These are phyloP conservation scores for Scaptomyza parva DNA, from an alignment of 2,888 invertebrate species.

Conservation along the genomic window DNA sequence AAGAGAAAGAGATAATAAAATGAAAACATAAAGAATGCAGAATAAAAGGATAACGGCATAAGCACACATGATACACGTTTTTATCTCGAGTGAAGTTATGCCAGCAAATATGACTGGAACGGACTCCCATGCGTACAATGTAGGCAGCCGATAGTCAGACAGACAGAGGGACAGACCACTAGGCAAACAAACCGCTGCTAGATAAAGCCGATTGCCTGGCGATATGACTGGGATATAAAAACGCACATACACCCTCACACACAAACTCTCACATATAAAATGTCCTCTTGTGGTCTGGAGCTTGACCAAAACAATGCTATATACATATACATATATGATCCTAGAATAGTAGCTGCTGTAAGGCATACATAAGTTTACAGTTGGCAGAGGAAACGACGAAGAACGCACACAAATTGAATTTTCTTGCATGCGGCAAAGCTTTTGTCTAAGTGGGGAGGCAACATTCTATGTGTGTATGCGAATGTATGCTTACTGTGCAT, in stretches of 20 bases:
- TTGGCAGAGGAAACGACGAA: constrained; percentile 26
- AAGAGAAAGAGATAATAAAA: constrained; percentile 64
- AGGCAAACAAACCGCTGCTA: constrained; percentile 46
- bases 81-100: constrained; percentile 55
- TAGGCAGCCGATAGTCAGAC: constrained; percentile 9
- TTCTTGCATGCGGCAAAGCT: constrained; percentile 45
- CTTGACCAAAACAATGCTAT: constrained; percentile 51
- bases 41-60: constrained; percentile 65
- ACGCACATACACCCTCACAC: constrained; percentile 16
- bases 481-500: constrained; percentile 47
- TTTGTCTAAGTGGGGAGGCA: constrained; percentile 49
- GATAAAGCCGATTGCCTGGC: constrained; percentile 64
- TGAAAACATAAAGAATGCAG: constrained; percentile 58
- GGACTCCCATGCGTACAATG: constrained; percentile 5
- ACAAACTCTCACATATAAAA: constrained; percentile 6
- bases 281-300: constrained; percentile 41
- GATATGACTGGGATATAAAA: constrained; percentile 43
- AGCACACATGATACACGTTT: constrained; percentile 60
- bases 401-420: constrained; percentile 70
- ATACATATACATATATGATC: constrained; percentile 8
- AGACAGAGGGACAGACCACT: not conserved
- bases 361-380: constrained; percentile 24
- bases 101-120: constrained; percentile 46
- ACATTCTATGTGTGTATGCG: constrained; percentile 1
- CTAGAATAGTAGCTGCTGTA: not conserved